These are phyloP conservation scores for Papio anubis DNA, from an alignment of 2,113 vertebrate genomes.

Conservation along the genomic window DNA sequence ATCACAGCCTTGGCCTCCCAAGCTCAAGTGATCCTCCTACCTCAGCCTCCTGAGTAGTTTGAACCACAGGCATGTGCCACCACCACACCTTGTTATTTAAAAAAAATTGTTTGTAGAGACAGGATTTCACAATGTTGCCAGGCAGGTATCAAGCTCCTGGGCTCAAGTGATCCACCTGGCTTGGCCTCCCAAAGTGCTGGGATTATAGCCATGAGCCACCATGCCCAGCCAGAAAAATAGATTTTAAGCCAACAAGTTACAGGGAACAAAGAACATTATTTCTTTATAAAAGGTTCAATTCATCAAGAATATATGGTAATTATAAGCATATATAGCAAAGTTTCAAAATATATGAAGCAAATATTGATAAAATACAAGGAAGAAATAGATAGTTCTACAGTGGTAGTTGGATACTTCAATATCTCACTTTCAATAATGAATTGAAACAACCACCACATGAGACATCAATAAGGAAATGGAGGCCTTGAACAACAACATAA, in stretches of 20 bases:
- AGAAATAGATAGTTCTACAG: background rate
- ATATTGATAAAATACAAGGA: background rate
- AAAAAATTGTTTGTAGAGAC: too few species aligned
- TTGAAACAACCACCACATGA: background rate
- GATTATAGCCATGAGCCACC: too few species aligned
- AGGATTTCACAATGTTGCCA: too few species aligned
- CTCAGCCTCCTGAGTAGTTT: too few species aligned
- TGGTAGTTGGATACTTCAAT: background rate
- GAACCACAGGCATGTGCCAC: too few species aligned
- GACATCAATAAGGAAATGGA: background rate
- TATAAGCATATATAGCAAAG: background rate
- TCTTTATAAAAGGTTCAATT: background rate
- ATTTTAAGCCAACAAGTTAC: background rate
- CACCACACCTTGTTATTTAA: too few species aligned
- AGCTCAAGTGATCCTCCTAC: too few species aligned
- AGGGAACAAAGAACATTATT: background rate
- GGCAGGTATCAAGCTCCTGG: too few species aligned
- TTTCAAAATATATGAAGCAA: background rate
- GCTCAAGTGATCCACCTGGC: too few species aligned
- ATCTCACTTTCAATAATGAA: background rate
- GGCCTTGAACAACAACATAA: background rate
- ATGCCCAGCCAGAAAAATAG: background rate
- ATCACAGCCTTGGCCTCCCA: too few species aligned
- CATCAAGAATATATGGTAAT: background rate
- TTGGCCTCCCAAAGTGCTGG: too few species aligned